These are phyloP conservation scores for Marasmarcha lunaedactyla DNA, from an alignment of 2,888 invertebrate species.

Conservation along the genomic window DNA sequence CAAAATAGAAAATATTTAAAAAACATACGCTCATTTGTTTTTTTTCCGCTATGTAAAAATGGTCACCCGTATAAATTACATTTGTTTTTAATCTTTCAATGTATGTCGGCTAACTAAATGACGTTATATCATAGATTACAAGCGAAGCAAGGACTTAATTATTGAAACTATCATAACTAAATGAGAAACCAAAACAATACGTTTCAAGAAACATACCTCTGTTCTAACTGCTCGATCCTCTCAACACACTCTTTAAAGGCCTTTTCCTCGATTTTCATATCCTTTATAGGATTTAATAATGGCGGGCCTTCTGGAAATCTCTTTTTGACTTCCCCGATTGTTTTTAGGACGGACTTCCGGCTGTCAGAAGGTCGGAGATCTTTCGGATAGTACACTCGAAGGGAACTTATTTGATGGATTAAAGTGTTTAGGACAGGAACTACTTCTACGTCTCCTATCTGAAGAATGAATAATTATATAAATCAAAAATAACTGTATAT, in stretches of 20 bases:
- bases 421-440: slow-evolving; percentile 87
- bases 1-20: too few species aligned
- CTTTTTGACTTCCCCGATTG: slow-evolving; percentile 89
- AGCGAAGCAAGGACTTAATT: too few species aligned
- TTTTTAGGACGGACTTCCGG: slow-evolving; percentile 86
- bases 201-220: slow-evolving; percentile 52
- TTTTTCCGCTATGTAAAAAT: too few species aligned
- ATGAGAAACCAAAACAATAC: too few species aligned
- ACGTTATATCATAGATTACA: too few species aligned
- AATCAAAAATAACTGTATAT: neutral
- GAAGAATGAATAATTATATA: neutral
- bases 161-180: too few species aligned
- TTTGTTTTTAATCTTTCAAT: too few species aligned
- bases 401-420: slow-evolving; percentile 88
- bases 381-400: slow-evolving; percentile 90
- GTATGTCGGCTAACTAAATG: too few species aligned
- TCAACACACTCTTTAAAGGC: slow-evolving; percentile 84
- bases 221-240: slow-evolving; percentile 86
- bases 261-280: slow-evolving; percentile 93
- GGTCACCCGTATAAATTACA: too few species aligned
- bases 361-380: slow-evolving; percentile 89
- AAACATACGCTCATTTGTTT: too few species aligned
- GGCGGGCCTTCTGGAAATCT: slow-evolving; percentile 91
- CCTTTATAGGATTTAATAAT: slow-evolving; percentile 90
- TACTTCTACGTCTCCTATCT: slow-evolving; percentile 84